Base-by-base conservation (phyloP, 2,888 invertebrate species). In the Monopis laevigella region DNA sequence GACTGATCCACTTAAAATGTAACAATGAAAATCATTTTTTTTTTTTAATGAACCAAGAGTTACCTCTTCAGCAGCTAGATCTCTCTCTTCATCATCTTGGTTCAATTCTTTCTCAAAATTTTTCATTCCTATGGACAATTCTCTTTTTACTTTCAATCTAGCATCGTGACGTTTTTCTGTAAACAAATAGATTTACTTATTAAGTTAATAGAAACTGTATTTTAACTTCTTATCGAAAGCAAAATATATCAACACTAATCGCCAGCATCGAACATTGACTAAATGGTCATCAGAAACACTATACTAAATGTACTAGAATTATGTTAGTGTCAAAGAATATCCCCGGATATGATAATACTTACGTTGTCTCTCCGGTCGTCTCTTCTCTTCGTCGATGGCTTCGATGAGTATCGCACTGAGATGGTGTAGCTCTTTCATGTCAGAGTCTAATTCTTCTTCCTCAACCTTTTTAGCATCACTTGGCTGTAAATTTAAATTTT, bases 51-150 rank as follows among this genome's bases (percentile, higher is more conserved):
- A n/a, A n/a, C n/a, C 2, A 27, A 6, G 8, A 28, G 46, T 46
- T 46, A 87, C 88, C 71, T 88, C 86, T 70, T 88, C 88, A 17
- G 84, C 69, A 0, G 84, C 87, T 24, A 73, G 75, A 50, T 88
- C 83, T 17, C 83, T 80, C 1, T 83, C 83, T 42, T 83, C 84
- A 41, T 88, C 86, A 30, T 87, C 82, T 48, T 82, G 74, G 40
- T 83, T 84, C 2, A 87, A 58, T 27, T 80, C 62, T 10, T 64
- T 64, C 28, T 61, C 52, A 10, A 85, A 59, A 1, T 84, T 74
- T 0, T 80, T 71, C 12, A 78, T 72, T 1, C 69, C 68, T 17
- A 85, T 54, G 53, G 84, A 62, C 36, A 84, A 55, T 17, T 86
- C 82, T 40, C 85, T 62, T 49, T 81, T 83, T 12, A 59, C 51